Evolutionary conservation across 2,113 vertebrate species (phyloP).

Genomic region (Prochilodus magdalenae): DNA sequence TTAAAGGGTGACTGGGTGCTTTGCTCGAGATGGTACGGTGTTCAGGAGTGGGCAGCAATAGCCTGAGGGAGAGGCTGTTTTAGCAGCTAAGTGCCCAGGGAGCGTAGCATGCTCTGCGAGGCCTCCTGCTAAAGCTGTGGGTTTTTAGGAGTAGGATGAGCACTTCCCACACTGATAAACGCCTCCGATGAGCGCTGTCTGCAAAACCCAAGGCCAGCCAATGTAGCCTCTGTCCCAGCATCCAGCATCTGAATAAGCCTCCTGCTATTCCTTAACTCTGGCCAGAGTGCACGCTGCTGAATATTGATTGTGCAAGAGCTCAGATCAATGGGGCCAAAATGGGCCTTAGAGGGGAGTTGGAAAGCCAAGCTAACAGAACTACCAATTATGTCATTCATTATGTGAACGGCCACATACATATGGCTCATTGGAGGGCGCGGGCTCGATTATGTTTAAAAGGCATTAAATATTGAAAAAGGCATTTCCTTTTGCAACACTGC

Average conservation of each 20-base stretch:
- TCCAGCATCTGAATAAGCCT: conserved; percentile 32
- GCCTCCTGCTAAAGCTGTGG: not conserved
- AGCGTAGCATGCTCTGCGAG: conserved; percentile 5
- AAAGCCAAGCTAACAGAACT: conserved; percentile 66
- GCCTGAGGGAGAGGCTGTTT: conserved; percentile 3
- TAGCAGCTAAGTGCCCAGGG: conserved; percentile 2
- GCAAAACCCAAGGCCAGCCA: conserved; percentile 40
- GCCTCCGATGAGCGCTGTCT: conserved; percentile 12
- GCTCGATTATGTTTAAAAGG: conserved; percentile 23
- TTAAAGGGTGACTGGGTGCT: conserved; percentile 29
- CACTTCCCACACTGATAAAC: conserved; percentile 31
- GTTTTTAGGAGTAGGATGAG: conserved; percentile 30
- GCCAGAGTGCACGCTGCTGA: conserved; percentile 40
- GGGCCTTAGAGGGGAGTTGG: conserved; percentile 58
- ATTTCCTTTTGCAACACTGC: not conserved
- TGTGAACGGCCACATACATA: conserved; percentile 29
- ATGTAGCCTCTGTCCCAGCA: conserved; percentile 31
- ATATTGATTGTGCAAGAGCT: conserved; percentile 72
- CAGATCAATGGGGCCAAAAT: conserved; percentile 63
- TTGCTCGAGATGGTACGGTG: conserved; percentile 5
- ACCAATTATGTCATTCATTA: conserved; percentile 68
- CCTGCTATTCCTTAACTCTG: conserved; percentile 47
- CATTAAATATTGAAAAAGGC: conserved; percentile 46
- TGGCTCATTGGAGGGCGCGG: conserved; percentile 26
- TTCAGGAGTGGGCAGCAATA: not conserved